Evolutionary conservation across 2,888 invertebrate species (phyloP), one percentile per base, ranked within the genome.

Genomic region (Apodemia duryi): DNA sequence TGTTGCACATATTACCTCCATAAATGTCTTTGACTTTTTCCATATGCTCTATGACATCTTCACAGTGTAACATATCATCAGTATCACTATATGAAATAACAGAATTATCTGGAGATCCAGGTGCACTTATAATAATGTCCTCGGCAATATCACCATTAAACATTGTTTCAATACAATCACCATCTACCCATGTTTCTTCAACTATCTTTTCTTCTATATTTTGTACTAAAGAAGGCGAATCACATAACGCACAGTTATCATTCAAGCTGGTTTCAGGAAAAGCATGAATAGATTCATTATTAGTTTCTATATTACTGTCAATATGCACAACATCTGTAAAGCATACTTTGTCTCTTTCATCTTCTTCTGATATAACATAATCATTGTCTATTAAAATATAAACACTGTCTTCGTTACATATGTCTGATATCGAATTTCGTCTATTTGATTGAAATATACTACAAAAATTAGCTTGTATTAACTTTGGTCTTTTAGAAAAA

Each of bases 161-260:
- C 66, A 92, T 85, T 35, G 91, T 91, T 77, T 92, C 92, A 54
- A 89, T 80, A 74, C 88, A 91, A 51, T 82, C 91, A 71, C 91
- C 87, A 65, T 90, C 88, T 49, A 91, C 83, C 92, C 92, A 92
- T 43, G 86, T 73, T 65, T 83, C 83, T 70, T 80, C 82, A 51
- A 77, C 67, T 4, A 74, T 63, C 71, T 81, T 82, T 68, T 81
- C 80, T 67, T 80, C 77, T 38, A 75, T 69, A 69, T 71, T 72
- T 65, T 80, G 75, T 41, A 78, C 65, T 51, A 74, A 69, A 66
- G 78, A 75, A 41, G 75, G 71, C 73, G 75, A 75, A 65, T 79
- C 75, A 70, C 72, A 72, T n/a, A 51, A 29, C 61, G 65, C 62
- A 64, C 62, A 49, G 57, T 69, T 61, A 43, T 73, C 72, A 62